Evolutionary conservation across 2,888 invertebrate species (phyloP).

Genomic region (Lydus trimaculatus): DNA sequence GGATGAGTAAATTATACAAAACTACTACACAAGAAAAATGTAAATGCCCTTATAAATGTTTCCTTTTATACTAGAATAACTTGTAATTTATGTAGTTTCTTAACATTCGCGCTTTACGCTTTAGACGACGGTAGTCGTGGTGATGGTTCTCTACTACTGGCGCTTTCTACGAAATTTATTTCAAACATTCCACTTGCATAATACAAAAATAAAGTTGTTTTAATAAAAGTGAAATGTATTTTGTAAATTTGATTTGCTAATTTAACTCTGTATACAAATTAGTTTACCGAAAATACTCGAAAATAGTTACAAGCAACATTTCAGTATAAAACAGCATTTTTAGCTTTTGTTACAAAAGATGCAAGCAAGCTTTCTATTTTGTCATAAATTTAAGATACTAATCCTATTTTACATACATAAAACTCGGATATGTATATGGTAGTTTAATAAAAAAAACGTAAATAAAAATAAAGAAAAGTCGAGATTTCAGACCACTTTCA

Average conservation of each 20-base stretch:
- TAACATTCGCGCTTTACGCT: conserved; percentile 25
- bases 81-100: conserved; percentile 45
- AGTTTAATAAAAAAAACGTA: not conserved
- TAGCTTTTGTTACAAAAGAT: conserved; percentile 1
- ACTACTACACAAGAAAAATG: conserved; percentile 44
- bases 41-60: conserved; percentile 50
- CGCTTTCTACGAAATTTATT: conserved; percentile 25
- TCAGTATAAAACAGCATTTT: not conserved
- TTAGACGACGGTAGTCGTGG: conserved; percentile 4
- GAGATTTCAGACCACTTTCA: not conserved
- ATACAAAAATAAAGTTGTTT: not conserved
- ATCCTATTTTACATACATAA: not conserved
- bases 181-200: conserved; percentile 9
- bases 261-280: not conserved
- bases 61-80: conserved; percentile 44
- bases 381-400: not conserved
- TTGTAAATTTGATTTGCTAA: not conserved
- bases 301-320: not conserved
- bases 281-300: not conserved
- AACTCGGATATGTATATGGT: not conserved
- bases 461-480: not conserved
- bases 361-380: conserved; percentile 6
- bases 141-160: conserved; percentile 13
- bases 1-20: conserved; percentile 45
- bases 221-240: not conserved